Evolutionary conservation across 1,140 invertebrate species (phyloP).

Genomic region (Vanessa tameamea): DNA sequence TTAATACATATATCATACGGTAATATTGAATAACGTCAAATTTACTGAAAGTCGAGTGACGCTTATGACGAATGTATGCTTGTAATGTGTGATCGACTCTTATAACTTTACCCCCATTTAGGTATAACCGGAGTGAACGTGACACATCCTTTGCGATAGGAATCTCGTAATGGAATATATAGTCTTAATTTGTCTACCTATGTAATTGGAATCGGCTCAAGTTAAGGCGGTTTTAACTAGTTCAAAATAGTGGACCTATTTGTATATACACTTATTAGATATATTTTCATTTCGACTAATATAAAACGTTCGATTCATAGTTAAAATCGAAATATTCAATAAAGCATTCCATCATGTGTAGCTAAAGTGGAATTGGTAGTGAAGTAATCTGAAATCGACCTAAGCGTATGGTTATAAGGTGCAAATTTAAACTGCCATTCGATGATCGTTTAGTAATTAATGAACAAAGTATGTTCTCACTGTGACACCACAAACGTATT

Average conservation of each 20-base stretch:
- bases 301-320: conserved; percentile 13
- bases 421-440: conserved; percentile 67
- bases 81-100: conserved; percentile 24
- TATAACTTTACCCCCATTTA: conserved; percentile 13
- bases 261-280: conserved; percentile 44
- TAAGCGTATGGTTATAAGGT: conserved; percentile 59
- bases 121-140: conserved; percentile 4
- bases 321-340: conserved; percentile 17
- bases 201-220: conserved; percentile 46
- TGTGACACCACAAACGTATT: conserved; percentile 63
- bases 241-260: conserved; percentile 51
- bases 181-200: conserved; percentile 40
- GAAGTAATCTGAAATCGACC: conserved; percentile 41
- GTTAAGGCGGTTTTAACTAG: conserved; percentile 39
- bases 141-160: conserved; percentile 28
- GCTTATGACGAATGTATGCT: conserved; percentile 13
- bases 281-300: conserved; percentile 14
- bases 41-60: background rate
- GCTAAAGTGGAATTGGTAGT: conserved; percentile 57
- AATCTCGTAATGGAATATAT: conserved; percentile 40
- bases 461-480: conserved; percentile 57
- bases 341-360: conserved; percentile 72
- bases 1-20: background rate
- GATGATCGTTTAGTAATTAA: conserved; percentile 39
- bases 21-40: conserved; percentile 2